Evolutionary conservation across 2,113 vertebrate species (phyloP), one percentile per base, ranked within the genome.

Genomic region (Perca flavescens): DNA sequence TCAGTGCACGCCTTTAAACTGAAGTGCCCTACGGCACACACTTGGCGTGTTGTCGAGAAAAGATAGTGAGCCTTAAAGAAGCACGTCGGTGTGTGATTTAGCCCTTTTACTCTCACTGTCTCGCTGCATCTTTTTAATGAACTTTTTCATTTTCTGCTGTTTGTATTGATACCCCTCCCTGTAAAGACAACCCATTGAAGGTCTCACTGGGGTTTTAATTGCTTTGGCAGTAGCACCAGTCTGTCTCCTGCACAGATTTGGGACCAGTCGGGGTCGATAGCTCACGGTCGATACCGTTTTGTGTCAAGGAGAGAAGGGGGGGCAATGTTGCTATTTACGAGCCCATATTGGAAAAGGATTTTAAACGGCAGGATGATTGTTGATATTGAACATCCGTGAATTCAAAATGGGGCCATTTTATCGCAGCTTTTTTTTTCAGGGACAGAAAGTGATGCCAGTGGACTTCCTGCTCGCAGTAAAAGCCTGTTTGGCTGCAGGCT

Each of bases 241-340:
- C 53, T 63, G 71, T 70, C 80, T 72, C 71, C 50, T 36, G 72
- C 74, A 69, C 83, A 80, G 85, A 88, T 91, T 84, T 80, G 77
- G 83, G 82, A 79, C 68, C 83, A 13, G 58, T 11, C 21, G 6
- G 67, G 88, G 74, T 91, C 89, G 80, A 92, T 90, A 40, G 65
- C 88, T 61, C 43, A 2, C 22, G 64, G 79, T 91, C 90, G 34
- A 93, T 93, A 90, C 74, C 75, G 79, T 85, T 92, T 90, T 89
- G 86, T 88, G 86, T 88, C 84, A 70, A 50, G 79, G 49, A 79
- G 63, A 75, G 62, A 83, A 43, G 11, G 22, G 22, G 73, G 49
- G 69, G 22, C 4, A 43, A 17, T 63, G 83, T 79, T n/a, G 1
- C 88, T 80, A 72, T 88, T 92, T 86, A 87, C 3, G 58, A 75